Evolutionary conservation across 2,113 vertebrate species (phyloP).

Genomic region (Mustela lutreola): DNA sequence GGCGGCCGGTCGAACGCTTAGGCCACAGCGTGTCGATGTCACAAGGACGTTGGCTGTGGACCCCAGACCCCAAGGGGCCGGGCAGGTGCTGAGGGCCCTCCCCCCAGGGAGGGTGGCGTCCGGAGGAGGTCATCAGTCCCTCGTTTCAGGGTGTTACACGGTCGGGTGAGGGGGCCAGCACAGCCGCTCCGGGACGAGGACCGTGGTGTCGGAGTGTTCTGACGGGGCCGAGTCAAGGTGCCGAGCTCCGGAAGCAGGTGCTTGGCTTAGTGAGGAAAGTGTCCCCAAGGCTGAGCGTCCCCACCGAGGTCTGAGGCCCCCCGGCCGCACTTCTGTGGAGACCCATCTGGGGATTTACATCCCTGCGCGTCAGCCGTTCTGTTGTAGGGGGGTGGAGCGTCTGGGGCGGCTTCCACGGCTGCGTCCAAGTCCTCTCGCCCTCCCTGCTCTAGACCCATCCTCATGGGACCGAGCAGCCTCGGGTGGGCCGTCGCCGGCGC

Average conservation of each 20-base stretch:
- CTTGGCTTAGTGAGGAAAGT: too few relatives aligned
- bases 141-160: background rate
- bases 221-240: background rate
- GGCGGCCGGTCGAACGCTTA: background rate
- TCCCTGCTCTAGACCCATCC: accelerated
- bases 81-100: background rate
- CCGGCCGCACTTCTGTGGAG: too few relatives aligned
- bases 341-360: background rate
- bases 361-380: background rate
- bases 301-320: too few relatives aligned
- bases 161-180: background rate
- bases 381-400: background rate
- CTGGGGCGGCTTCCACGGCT: background rate
- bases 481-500: background rate
- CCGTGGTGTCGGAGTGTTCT: background rate
- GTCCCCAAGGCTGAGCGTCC: background rate
- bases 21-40: too few relatives aligned
- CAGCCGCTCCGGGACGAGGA: too few relatives aligned
- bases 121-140: background rate
- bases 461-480: accelerated
- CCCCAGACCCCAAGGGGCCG: background rate
- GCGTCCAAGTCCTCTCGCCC: background rate
- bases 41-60: background rate
- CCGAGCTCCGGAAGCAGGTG: too few relatives aligned
- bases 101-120: accelerated